A percentile compares a stretch with the other conserved stretches of the same genome.
These are phyloP conservation scores for Celastrina argiolus DNA, from an alignment of 2,888 invertebrate genomes.

Conservation along the genomic window DNA sequence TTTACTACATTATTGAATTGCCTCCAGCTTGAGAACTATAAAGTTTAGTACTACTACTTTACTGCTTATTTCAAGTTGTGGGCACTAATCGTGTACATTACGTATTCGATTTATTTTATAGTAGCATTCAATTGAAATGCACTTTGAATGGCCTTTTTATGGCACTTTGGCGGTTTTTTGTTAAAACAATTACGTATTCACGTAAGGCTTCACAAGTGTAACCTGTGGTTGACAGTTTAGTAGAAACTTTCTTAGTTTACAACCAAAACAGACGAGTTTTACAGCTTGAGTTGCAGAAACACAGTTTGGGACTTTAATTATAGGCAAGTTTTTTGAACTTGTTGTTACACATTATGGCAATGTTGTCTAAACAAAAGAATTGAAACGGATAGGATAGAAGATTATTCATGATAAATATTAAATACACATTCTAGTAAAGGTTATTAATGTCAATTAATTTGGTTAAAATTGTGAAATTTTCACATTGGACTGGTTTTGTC, in stretches of 20 bases:
- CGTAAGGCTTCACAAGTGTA: background rate
- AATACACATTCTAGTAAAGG: no score
- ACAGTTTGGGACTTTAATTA: no score
- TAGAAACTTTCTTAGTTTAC: background rate
- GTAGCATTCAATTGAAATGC: slow-evolving; percentile 18
- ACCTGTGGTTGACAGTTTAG: background rate
- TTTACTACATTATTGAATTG: slow-evolving; percentile 1
- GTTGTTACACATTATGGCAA: no score
- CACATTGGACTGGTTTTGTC: no score
- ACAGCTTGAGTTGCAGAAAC: background rate
- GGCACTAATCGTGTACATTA: slow-evolving; percentile 13
- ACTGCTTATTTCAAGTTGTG: slow-evolving; percentile 6
- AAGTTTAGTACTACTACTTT: slow-evolving; percentile 9
- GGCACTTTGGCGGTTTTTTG: slow-evolving; percentile 1
- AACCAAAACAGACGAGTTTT: background rate
- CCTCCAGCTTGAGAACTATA: background rate
- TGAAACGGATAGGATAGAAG: no score
- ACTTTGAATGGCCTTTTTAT: background rate
- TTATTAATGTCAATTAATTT: no score
- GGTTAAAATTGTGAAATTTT: no score
- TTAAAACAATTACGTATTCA: background rate
- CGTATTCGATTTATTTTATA: slow-evolving; percentile 21
- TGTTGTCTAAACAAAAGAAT: no score
- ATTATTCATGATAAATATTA: no score
- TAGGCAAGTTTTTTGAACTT: no score